Percentiles rank a stretch among this genome's conserved stretches.
Conservation (phyloP, 2,113 vertebrate species). For the Hydrochoerus hydrochaeris region DNA sequence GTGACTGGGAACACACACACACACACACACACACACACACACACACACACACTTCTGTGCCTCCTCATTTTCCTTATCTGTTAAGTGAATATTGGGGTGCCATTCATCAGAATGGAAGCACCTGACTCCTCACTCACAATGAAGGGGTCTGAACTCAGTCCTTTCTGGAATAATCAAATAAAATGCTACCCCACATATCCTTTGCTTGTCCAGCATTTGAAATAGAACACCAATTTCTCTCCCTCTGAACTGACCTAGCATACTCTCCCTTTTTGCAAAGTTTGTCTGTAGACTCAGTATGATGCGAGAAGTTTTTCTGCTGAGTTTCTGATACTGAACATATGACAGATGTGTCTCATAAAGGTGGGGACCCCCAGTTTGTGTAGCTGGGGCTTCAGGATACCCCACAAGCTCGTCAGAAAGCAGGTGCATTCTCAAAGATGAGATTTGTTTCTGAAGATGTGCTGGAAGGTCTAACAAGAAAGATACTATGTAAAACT, state of each 20-base stretch:
- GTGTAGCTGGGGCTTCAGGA: background rate
- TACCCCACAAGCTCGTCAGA: background rate
- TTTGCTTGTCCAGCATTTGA: background rate
- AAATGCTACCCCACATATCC: fast-evolving
- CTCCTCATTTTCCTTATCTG: background rate
- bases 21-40: background rate
- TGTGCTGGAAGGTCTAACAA: background rate
- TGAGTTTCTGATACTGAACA: background rate
- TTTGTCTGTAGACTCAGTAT: background rate
- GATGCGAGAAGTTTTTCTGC: background rate
- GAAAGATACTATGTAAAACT: background rate
- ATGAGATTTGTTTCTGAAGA: background rate
- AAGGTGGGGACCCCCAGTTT: fast-evolving
- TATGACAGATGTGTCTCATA: background rate
- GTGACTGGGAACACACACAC: background rate
- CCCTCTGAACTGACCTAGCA: background rate
- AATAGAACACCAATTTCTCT: background rate
- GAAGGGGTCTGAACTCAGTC: background rate
- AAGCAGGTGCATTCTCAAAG: background rate
- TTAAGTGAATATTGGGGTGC: background rate
- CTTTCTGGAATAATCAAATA: background rate
- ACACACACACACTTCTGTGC: background rate
- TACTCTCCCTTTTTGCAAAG: fast-evolving
- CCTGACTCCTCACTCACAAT: background rate
- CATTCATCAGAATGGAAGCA: background rate